Evolutionary conservation across 2,888 invertebrate genomes (phyloP).

Genomic region (Allolobophora icterica): DNA sequence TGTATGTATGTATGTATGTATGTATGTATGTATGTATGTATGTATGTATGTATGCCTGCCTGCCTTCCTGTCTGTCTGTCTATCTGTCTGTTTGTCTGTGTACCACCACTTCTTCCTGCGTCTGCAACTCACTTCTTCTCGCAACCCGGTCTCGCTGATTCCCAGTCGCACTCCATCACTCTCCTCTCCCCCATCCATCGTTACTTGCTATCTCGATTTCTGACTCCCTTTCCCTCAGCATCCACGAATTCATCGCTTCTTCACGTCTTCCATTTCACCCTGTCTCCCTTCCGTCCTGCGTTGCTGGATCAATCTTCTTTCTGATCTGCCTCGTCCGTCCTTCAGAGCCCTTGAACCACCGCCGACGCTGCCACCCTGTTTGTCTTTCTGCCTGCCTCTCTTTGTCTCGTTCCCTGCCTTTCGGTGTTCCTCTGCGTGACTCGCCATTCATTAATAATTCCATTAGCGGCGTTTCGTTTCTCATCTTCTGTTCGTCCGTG

Average conservation of each 20-base stretch:
- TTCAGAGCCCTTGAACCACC: background rate
- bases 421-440: background rate
- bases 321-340: background rate
- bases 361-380: no score
- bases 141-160: background rate
- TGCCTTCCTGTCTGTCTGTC: background rate
- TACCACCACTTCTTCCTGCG: background rate
- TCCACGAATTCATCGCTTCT: background rate
- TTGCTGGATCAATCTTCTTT: background rate
- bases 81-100: background rate
- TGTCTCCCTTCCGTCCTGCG: background rate
- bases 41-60: no score
- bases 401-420: no score
- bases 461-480: constrained; percentile 17
- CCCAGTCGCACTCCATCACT: background rate
- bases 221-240: background rate
- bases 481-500: background rate
- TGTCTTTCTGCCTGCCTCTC: no score
- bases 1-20: no score
- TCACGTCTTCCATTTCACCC: background rate
- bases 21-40: no score
- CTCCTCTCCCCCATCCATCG: background rate
- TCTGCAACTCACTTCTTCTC: background rate
- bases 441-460: constrained; percentile 6
- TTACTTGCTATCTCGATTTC: background rate